phyloP scores from a whole-genome alignment of 2,888 invertebrate genomes.

The Eilema caniola region DNA sequence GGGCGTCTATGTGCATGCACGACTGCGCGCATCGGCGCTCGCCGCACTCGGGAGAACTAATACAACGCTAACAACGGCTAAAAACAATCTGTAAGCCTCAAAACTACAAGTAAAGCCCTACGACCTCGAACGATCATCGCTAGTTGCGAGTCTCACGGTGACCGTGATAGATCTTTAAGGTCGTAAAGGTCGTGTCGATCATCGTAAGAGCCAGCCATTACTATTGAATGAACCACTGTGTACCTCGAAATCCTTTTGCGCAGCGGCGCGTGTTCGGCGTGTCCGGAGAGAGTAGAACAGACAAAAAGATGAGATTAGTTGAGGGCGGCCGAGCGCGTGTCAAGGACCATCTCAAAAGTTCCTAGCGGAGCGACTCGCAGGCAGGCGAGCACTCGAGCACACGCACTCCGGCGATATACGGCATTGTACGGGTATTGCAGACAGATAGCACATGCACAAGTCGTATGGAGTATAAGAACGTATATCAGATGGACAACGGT shows the following conservation, averaged over 20 bases:
- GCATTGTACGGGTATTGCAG: slow-evolving; percentile 61
- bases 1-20: slow-evolving; percentile 86
- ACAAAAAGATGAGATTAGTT: slow-evolving; percentile 90
- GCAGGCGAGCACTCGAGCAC: slow-evolving; percentile 43
- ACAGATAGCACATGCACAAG: slow-evolving; percentile 81
- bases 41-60: slow-evolving; percentile 85
- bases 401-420: slow-evolving; percentile 51
- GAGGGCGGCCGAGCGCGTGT: slow-evolving; percentile 83
- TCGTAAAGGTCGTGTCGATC: slow-evolving; percentile 76
- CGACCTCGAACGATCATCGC: slow-evolving; percentile 85
- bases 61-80: slow-evolving; percentile 87
- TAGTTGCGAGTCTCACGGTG: slow-evolving; percentile 74
- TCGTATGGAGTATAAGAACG: slow-evolving; percentile 63
- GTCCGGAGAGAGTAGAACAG: slow-evolving; percentile 91
- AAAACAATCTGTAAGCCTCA: slow-evolving; percentile 87
- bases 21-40: slow-evolving; percentile 83
- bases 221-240: slow-evolving; percentile 86
- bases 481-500: slow-evolving; percentile 75
- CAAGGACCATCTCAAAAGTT: slow-evolving; percentile 98
- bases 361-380: slow-evolving; percentile 84
- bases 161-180: slow-evolving; percentile 75
- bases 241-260: slow-evolving; percentile 96
- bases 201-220: slow-evolving; percentile 83
- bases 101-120: slow-evolving; percentile 88
- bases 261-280: slow-evolving; percentile 89